A percentile compares a stretch with the other conserved stretches of the same genome.
Conservation (phyloP, 1,140 invertebrate species). For the Aphaenogaster floridana region DNA sequence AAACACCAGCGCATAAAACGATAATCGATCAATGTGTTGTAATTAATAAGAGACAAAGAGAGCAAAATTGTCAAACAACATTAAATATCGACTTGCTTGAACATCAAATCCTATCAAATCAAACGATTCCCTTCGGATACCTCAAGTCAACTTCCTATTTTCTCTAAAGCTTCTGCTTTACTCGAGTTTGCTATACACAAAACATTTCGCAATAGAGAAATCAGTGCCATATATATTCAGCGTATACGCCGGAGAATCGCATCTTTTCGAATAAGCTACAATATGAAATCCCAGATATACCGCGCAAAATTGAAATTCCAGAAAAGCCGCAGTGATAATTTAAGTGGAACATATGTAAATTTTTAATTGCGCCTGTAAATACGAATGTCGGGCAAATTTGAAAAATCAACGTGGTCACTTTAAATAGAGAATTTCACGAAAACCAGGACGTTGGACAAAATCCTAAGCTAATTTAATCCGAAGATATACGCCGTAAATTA, state of each 20-base stretch:
- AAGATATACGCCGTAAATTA: conserved; percentile 38
- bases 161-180: conserved; percentile 51
- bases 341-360: conserved; percentile 28
- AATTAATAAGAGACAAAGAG: conserved; percentile 50
- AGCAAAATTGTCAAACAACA: conserved; percentile 36
- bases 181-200: conserved; percentile 60
- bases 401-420: conserved; percentile 33
- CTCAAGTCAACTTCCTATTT: conserved; percentile 64
- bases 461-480: conserved; percentile 39
- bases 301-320: conserved; percentile 19
- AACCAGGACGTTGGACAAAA: background rate
- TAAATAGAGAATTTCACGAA: conserved; percentile 15
- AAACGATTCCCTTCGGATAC: conserved; percentile 51
- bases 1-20: background rate
- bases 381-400: conserved; percentile 29
- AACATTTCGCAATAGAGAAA: conserved; percentile 56
- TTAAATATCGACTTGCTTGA: conserved; percentile 50
- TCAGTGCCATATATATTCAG: conserved; percentile 48
- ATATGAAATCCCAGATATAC: conserved; percentile 13
- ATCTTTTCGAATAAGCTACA: background rate
- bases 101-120: conserved; percentile 65
- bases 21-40: conserved; percentile 1
- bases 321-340: background rate
- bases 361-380: conserved; percentile 38
- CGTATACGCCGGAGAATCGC: conserved; percentile 43